Conservation (phyloP, 2,888 invertebrate species). For the Phyllotreta striolata region DNA sequence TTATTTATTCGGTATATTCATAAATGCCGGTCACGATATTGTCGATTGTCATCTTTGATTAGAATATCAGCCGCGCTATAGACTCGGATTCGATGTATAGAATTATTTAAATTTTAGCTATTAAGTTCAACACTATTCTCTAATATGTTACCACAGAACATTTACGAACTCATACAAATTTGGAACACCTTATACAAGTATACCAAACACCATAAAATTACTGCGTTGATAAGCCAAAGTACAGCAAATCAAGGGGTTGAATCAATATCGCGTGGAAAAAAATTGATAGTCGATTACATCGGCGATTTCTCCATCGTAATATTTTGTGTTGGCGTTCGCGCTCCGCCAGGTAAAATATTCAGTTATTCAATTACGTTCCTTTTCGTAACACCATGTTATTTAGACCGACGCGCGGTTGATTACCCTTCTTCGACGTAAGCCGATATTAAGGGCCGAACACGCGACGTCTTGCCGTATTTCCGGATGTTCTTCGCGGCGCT, state of each 20-base stretch:
- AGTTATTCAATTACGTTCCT: constrained; percentile 40
- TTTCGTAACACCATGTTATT: constrained; percentile 41
- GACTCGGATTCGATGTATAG: too few species aligned
- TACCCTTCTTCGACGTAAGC: constrained; percentile 37
- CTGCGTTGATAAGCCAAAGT: too few species aligned
- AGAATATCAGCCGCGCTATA: background rate
- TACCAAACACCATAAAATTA: too few species aligned
- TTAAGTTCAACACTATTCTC: too few species aligned
- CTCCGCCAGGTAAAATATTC: constrained; percentile 35
- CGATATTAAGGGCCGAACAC: constrained; percentile 36
- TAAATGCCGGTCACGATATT: constrained; percentile 23
- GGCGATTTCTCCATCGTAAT: constrained; percentile 18
- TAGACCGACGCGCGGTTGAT: constrained; percentile 37
- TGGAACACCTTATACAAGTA: too few species aligned
- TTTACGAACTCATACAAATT: too few species aligned
- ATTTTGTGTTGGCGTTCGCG: constrained; percentile 25
- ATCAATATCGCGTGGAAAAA: background rate
- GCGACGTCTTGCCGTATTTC: constrained; percentile 38
- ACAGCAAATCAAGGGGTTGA: background rate
- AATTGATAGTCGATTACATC: constrained; percentile 14
- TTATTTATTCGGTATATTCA: constrained; percentile 19
- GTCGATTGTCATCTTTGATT: constrained; percentile 11
- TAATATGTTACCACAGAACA: too few species aligned
- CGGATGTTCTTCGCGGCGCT: constrained; percentile 31
- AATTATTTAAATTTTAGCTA: too few species aligned